Evolutionary conservation across 2,113 vertebrate species (phyloP), one percentile per base, ranked within the genome.

Genomic region (Himantopus leucocephalus): DNA sequence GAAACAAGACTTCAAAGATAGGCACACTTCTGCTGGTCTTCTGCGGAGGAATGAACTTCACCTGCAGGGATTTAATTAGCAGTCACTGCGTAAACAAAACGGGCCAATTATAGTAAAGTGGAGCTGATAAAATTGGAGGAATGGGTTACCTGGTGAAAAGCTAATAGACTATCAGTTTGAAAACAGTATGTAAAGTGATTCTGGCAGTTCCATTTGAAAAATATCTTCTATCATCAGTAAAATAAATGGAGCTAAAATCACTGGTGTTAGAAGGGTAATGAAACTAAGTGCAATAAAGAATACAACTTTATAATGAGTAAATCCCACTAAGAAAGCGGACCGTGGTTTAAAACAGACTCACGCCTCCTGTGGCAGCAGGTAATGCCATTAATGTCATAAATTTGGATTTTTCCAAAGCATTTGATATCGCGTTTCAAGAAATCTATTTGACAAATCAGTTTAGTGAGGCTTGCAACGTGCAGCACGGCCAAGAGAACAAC

Each of bases 161-260:
- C 89, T 94, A 85, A 96, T 96, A 78, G 96, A 50, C 76, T 92
- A 70, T 76, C 73, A 75, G 80, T 95, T 62, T 82, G 73, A 92
- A 92, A 95, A 70, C 89, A 81, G 86, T 95, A 87, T 94, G 94
- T 67, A 91, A 81, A 94, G 90, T 80, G 71, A 85, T 94, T 88
- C 85, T 96, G 92, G 85, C 92, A 90, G 95, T 88, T 97, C 94
- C 67, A 89, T 96, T 95, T 92, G 85, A 95, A 88, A 93, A 96
- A 82, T 80, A 95, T 67, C 89, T 95, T 91, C 84, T 91, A 52
- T 96, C 87, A 82, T 97, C 84, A 97, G 89, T 74, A 84, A 63
- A 95, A 93, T 85, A 97, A 94, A 92, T 79, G 81, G 89, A 92
- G 62, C 55, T 95, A 85, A 96, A 95, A 91, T 87, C 89, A 45